Conservation (phyloP, 2,888 invertebrate genomes). For the Drosophila vallismaia region DNA sequence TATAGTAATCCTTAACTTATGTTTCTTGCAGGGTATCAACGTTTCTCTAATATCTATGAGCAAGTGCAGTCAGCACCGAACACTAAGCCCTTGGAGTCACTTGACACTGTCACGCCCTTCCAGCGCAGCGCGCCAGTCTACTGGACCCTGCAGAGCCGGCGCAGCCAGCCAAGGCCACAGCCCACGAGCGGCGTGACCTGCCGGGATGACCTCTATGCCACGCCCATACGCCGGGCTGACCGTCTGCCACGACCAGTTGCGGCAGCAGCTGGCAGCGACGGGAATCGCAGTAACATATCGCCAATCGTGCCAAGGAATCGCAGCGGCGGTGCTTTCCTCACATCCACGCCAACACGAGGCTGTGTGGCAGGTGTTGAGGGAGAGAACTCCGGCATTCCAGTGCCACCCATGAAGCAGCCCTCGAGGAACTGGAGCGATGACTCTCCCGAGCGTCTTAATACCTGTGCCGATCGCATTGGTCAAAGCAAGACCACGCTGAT, state of each 20-base stretch:
- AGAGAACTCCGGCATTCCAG: conserved; percentile 35
- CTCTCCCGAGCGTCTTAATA: conserved; percentile 83
- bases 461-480: conserved; percentile 88
- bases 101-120: conserved; percentile 67
- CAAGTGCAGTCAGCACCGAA: conserved; percentile 71
- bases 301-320: conserved; percentile 88
- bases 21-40: conserved; percentile 86
- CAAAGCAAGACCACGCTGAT: conserved; percentile 90
- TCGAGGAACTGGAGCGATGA: conserved; percentile 77
- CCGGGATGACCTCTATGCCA: conserved; percentile 83
- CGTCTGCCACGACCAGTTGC: conserved; percentile 68
- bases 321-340: conserved; percentile 85
- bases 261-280: conserved; percentile 18
- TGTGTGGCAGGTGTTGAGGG: conserved; percentile 21
- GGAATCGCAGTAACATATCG: conserved; percentile 85
- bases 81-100: conserved; percentile 45
- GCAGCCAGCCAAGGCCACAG: conserved; percentile 73
- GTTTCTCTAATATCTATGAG: conserved; percentile 85
- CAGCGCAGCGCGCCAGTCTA: conserved; percentile 85
- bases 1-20: conserved; percentile 3
- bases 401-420: conserved; percentile 79
- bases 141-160: conserved; percentile 86
- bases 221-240: conserved; percentile 82
- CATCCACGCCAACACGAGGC: conserved; percentile 87
- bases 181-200: conserved; percentile 63